Evolutionary conservation across 2,113 vertebrate species (phyloP).

Genomic region (Terrapene triunguis): DNA sequence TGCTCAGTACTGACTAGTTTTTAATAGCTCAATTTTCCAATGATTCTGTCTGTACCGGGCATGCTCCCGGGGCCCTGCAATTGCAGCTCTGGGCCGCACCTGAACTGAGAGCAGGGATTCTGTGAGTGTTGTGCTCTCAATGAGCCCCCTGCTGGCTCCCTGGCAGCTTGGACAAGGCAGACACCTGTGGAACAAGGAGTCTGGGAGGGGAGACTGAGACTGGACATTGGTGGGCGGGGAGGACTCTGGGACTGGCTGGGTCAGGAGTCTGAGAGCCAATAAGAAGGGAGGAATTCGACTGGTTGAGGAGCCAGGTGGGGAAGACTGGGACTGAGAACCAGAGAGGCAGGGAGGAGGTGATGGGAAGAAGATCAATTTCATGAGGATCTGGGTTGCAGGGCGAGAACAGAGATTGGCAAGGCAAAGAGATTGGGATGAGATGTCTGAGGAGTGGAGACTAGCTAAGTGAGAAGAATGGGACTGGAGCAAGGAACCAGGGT

Average conservation of each 20-base stretch:
- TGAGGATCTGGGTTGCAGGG: too few species aligned
- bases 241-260: background rate
- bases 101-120: background rate
- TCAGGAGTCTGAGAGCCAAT: background rate
- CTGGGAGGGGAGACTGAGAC: background rate
- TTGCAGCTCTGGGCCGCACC: background rate
- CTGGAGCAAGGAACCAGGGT: background rate
- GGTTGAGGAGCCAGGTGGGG: background rate
- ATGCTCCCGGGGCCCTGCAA: background rate
- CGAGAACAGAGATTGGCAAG: background rate
- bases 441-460: background rate
- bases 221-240: background rate
- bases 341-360: too few species aligned
- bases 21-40: too few species aligned
- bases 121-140: background rate
- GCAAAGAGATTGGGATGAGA: background rate
- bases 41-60: background rate
- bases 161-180: background rate
- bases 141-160: background rate
- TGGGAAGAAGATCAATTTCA: too few species aligned
- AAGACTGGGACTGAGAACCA: too few species aligned
- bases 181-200: background rate
- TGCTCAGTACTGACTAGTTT: too few species aligned
- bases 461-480: background rate
- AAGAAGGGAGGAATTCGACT: background rate